These are phyloP conservation scores for Lypha dubia DNA, from an alignment of 2,888 invertebrate genomes.

Conservation along the genomic window DNA sequence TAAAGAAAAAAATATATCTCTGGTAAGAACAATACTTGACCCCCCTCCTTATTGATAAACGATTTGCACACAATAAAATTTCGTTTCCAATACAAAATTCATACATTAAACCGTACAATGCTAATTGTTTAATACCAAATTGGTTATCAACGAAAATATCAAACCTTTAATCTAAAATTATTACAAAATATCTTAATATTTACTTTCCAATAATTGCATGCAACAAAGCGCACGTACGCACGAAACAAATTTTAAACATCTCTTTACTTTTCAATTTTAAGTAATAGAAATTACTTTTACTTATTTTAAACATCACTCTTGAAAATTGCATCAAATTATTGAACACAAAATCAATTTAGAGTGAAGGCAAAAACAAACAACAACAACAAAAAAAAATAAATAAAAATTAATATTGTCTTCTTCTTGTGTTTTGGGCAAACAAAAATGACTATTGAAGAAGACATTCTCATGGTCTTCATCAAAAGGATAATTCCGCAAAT, in stretches of 20 bases:
- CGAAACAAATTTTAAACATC: neutral
- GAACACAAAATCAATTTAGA: conserved; percentile 56
- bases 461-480: conserved; percentile 63
- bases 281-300: conserved; percentile 58
- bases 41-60: too few species aligned
- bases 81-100: too few species aligned
- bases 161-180: too few species aligned
- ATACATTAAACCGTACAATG: too few species aligned
- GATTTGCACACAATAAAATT: too few species aligned
- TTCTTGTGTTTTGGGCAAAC: neutral
- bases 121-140: too few species aligned
- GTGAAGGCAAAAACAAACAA: conserved; percentile 6
- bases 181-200: neutral
- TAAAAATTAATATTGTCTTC: conserved; percentile 24
- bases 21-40: too few species aligned
- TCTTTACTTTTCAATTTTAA: neutral
- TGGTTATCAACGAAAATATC: too few species aligned
- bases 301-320: conserved; percentile 49
- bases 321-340: conserved; percentile 51
- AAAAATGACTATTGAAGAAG: conserved; percentile 10
- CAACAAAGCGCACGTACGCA: neutral
- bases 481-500: conserved; percentile 75
- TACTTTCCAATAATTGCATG: neutral
- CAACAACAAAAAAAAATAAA: neutral
- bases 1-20: too few species aligned